Evolutionary conservation across 1,140 invertebrate genomes (phyloP).

Genomic region (Heliconius hermathena): DNA sequence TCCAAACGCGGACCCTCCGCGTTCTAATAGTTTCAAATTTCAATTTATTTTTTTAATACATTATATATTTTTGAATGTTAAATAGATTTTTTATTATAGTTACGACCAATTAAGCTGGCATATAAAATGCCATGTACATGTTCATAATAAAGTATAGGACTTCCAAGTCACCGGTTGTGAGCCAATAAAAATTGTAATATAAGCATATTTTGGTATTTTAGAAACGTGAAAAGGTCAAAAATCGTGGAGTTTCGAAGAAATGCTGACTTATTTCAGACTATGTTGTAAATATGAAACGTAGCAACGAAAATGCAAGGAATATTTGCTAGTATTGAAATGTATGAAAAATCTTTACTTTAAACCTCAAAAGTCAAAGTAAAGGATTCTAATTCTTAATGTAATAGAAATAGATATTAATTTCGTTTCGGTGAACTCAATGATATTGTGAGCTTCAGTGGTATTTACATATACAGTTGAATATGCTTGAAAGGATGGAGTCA

Average conservation of each 20-base stretch:
- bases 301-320: conserved; percentile 19
- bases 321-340: conserved; percentile 18
- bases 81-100: neutral
- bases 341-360: conserved; percentile 17
- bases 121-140: neutral
- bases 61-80: neutral
- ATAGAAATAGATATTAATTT: conserved; percentile 5
- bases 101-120: neutral
- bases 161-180: neutral
- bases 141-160: neutral
- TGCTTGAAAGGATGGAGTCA: neutral
- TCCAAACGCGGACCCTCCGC: too few species aligned
- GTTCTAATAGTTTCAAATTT: too few species aligned
- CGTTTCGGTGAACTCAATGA: neutral
- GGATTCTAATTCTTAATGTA: conserved; percentile 8
- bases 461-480: neutral
- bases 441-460: neutral
- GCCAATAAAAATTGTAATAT: neutral
- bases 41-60: too few species aligned
- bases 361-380: neutral
- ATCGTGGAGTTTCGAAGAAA: neutral
- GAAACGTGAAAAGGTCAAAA: neutral
- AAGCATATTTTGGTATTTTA: neutral
- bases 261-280: neutral
- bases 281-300: conserved; percentile 4